phyloP scores from a whole-genome alignment of 2,888 invertebrate species.

The Cephus runcator region DNA sequence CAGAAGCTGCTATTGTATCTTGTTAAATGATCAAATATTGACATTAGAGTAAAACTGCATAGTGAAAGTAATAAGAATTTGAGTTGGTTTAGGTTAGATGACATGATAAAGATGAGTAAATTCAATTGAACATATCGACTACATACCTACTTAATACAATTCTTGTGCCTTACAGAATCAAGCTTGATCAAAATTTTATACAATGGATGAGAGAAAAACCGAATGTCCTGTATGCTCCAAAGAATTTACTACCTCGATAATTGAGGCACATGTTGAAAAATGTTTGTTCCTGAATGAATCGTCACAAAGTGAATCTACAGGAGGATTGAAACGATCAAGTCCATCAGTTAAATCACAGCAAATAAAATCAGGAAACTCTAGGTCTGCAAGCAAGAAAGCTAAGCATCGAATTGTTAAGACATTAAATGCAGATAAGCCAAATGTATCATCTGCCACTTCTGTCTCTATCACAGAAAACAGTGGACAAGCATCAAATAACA shows the following conservation, averaged over 20 bases:
- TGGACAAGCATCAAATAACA: not conserved
- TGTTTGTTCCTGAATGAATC: conserved; percentile 75
- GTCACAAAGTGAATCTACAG: conserved; percentile 23
- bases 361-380: not conserved
- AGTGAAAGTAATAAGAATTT: not conserved
- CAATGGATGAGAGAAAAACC: conserved; percentile 35
- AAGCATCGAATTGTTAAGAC: not conserved
- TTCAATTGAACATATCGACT: not conserved
- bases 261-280: conserved; percentile 76
- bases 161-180: not conserved
- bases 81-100: not conserved
- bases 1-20: not conserved
- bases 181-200: conserved; percentile 17
- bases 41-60: not conserved
- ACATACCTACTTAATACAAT: not conserved
- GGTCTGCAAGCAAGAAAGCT: not conserved
- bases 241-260: conserved; percentile 66
- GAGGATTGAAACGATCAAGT: conserved; percentile 30
- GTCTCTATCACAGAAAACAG: not conserved
- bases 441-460: not conserved
- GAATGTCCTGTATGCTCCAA: conserved; percentile 76
- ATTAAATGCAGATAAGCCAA: not conserved
- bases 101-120: not conserved
- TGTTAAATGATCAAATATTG: not conserved
- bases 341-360: conserved; percentile 1